Conservation (phyloP, 2,888 invertebrate species). For the Drosophila phalerata region DNA sequence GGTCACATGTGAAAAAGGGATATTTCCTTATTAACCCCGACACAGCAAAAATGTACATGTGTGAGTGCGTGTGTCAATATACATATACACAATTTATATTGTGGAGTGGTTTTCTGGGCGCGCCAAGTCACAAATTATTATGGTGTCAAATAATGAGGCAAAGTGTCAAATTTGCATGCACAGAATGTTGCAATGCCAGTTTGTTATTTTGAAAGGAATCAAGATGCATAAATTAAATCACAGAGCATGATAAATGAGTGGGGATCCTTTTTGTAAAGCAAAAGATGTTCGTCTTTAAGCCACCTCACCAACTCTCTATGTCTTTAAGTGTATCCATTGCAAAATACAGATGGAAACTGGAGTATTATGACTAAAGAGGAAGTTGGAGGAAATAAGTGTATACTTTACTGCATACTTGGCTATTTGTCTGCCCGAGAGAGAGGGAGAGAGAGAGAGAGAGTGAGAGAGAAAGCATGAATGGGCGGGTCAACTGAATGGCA, state of each 20-base stretch:
- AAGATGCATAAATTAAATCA: slow-evolving; percentile 74
- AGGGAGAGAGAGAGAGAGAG: background rate
- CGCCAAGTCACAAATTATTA: slow-evolving; percentile 61
- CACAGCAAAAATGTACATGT: slow-evolving; percentile 17
- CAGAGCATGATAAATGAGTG: slow-evolving; percentile 45
- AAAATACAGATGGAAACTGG: slow-evolving; percentile 45
- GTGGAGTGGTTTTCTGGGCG: slow-evolving; percentile 39
- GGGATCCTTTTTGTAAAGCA: slow-evolving; percentile 36
- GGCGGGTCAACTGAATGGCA: slow-evolving; percentile 22
- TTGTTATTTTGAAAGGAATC: slow-evolving; percentile 65
- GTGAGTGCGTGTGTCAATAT: slow-evolving; percentile 4
- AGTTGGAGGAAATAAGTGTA: slow-evolving; percentile 46
- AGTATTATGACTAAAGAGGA: slow-evolving; percentile 19
- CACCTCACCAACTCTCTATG: background rate
- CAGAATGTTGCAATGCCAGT: slow-evolving; percentile 58
- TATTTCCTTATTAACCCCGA: slow-evolving; percentile 80
- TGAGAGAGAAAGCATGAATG: background rate
- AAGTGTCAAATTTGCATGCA: slow-evolving; percentile 80
- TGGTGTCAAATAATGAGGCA: slow-evolving; percentile 80
- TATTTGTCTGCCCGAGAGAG: slow-evolving; percentile 27
- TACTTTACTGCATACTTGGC: slow-evolving; percentile 44
- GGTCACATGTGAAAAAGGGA: slow-evolving; percentile 81
- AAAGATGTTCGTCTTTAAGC: slow-evolving; percentile 16
- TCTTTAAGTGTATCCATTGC: slow-evolving; percentile 60
- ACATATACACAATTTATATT: slow-evolving; percentile 21